Base-by-base conservation (phyloP, 2,113 vertebrate species). In the Oncorhynchus gorbuscha region DNA sequence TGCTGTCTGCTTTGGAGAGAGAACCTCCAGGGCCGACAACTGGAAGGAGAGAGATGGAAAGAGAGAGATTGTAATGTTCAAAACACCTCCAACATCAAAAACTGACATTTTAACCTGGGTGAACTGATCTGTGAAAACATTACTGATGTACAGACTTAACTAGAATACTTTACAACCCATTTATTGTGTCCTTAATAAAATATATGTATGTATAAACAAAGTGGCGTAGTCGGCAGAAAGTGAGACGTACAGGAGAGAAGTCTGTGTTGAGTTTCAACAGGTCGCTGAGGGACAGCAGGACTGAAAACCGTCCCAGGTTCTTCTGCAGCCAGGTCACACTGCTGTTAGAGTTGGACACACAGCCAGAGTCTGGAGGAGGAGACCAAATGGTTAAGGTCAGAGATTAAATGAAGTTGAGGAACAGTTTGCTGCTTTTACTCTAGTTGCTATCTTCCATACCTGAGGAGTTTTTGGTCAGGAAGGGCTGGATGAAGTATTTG, bases 221-320 rank as follows among this genome's bases (percentile, higher is more conserved):
- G 59, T 62, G 59, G 18, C n/a, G n/a, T 62, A 22, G 59, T 24
- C 12, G 11, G 39, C 69, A 8, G 45, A 24, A 22, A 24, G 8
- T 16, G n/a, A 62, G 16, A 69, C 92, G 78, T 71, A 93, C 93
- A 6, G 89, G 86, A 5, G 79, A 75, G 76, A 92, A 92, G 3
- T n/a, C 0, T n/a, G 81, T 79, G 74, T 92, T 90, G 79, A 92
- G 83, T 20, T 5, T 3, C 18, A 91, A 7, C 11, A 94, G 55
- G 6, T 86, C 13, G 3, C 3, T 2, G 7, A 92, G 5, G 3
- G 82, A 32, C n/a, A 89, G 1, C 6, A 89, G 3, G 3, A 0
- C 0, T 9, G 87, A 87, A 75, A 93, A 93, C 2, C 51, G 79
- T 6, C 90, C 93, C 12, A 93, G 65, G 66, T 92, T 92, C 66